These are phyloP conservation scores for Syndactyla subalaris DNA, from an alignment of 2,797 vertebrate genomes.

Conservation along the genomic window DNA sequence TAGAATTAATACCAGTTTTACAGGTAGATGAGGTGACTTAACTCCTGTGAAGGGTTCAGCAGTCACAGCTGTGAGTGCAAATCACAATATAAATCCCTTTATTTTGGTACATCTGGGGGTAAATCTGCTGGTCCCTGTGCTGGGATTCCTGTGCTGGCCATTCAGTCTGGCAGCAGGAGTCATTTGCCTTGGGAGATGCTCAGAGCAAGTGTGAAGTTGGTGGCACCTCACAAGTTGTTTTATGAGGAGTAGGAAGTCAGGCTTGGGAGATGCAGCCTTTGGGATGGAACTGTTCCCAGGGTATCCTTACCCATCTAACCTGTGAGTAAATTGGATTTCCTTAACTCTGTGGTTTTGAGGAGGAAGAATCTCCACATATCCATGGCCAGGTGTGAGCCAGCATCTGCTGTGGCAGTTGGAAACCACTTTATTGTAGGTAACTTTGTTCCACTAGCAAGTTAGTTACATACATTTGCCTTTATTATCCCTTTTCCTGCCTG, in stretches of 20 bases:
- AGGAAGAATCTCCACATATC: background rate
- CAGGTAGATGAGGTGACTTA: background rate
- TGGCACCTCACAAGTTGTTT: background rate
- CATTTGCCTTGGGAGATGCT: background rate
- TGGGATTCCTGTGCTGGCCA: background rate
- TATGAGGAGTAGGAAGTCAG: background rate
- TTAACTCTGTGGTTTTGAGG: background rate
- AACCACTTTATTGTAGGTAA: background rate
- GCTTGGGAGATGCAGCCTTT: background rate
- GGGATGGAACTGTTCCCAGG: background rate
- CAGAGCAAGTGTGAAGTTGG: background rate
- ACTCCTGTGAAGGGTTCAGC: background rate
- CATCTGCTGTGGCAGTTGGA: background rate
- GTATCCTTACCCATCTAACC: background rate
- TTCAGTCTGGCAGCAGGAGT: background rate
- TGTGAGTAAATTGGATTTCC: background rate
- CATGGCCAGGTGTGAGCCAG: background rate
- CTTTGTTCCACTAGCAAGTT: background rate
- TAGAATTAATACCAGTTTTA: background rate
- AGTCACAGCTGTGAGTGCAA: background rate
- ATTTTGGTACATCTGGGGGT: background rate
- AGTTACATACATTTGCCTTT: background rate
- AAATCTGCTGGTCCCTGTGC: background rate
- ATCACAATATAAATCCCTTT: background rate
- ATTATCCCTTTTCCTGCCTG: background rate